Percentiles rank a stretch among this genome's conserved stretches.
phyloP scores from a whole-genome alignment of 1,140 invertebrate species.

The Hirudo medicinalis region DNA sequence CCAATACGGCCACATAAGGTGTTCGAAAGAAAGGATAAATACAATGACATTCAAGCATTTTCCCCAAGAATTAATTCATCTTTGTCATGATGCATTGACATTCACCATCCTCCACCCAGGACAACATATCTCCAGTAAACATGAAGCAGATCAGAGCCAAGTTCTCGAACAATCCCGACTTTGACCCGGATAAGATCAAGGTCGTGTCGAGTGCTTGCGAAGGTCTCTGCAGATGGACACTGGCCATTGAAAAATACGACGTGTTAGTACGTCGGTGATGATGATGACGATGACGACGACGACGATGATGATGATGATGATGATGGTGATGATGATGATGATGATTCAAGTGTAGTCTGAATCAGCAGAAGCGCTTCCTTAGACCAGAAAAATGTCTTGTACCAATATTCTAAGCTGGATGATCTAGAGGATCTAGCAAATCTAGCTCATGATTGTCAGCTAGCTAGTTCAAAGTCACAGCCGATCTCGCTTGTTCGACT shows the following conservation, averaged over 20 bases:
- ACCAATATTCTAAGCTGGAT: not conserved
- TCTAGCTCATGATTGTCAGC: not conserved
- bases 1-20: not conserved
- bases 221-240: slow-evolving; percentile 40
- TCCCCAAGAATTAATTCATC: not conserved
- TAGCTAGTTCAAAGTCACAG: not conserved
- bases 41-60: not conserved
- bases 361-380: not conserved
- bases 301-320: not conserved
- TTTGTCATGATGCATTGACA: not conserved
- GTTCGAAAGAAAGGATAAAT: not conserved
- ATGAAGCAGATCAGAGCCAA: slow-evolving; percentile 40
- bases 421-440: not conserved
- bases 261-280: slow-evolving; percentile 28
- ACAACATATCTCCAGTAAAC: slow-evolving; percentile 36
- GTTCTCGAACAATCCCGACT: slow-evolving; percentile 41
- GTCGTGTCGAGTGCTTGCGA: slow-evolving; percentile 41
- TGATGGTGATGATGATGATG: not conserved
- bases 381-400: not conserved
- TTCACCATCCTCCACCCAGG: slow-evolving; percentile 26
- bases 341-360: too few relatives aligned
- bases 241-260: slow-evolving; percentile 42
- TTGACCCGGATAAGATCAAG: slow-evolving; percentile 42
- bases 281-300: too few relatives aligned
- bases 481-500: not conserved